Evolutionary conservation across 2,797 vertebrate species (phyloP).

Genomic region (Schizopygopsis malacanthus): DNA sequence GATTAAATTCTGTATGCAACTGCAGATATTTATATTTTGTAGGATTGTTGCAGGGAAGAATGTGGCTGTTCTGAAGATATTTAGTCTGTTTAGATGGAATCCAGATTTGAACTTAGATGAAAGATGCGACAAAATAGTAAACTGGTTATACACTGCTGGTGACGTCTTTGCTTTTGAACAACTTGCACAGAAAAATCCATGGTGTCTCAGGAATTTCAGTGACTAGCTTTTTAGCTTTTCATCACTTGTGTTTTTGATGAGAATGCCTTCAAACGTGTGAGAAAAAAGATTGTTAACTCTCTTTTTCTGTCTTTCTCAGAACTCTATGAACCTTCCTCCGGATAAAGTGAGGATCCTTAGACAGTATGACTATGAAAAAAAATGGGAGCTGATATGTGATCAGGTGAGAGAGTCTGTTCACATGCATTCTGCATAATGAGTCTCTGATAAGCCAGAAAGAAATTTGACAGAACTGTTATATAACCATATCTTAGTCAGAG

Average conservation of each 20-base stretch:
- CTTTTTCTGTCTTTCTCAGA: conserved; percentile 76
- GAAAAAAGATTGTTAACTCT: neutral
- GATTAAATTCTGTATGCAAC: neutral
- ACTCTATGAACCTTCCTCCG: conserved; percentile 97
- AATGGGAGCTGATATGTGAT: conserved; percentile 98
- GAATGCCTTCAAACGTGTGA: neutral
- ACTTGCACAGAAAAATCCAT: neutral
- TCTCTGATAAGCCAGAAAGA: neutral
- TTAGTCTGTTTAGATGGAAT: neutral
- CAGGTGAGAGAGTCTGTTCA: conserved; percentile 80
- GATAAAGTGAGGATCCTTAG: conserved; percentile 95
- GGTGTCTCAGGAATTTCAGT: conserved; percentile 9
- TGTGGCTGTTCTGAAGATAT: neutral
- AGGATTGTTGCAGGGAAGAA: neutral
- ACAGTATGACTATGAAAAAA: conserved; percentile 98
- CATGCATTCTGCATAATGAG: conserved; percentile 2
- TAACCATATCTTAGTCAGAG: neutral
- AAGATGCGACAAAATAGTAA: neutral
- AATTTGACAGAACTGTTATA: neutral
- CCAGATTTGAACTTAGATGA: neutral
- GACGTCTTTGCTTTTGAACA: neutral
- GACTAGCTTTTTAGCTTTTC: conserved; percentile 11
- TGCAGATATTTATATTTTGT: neutral
- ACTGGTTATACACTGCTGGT: neutral
- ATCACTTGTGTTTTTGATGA: neutral